phyloP scores from a whole-genome alignment of 1,140 invertebrate species.

The Pentalonia nigronervosa region DNA sequence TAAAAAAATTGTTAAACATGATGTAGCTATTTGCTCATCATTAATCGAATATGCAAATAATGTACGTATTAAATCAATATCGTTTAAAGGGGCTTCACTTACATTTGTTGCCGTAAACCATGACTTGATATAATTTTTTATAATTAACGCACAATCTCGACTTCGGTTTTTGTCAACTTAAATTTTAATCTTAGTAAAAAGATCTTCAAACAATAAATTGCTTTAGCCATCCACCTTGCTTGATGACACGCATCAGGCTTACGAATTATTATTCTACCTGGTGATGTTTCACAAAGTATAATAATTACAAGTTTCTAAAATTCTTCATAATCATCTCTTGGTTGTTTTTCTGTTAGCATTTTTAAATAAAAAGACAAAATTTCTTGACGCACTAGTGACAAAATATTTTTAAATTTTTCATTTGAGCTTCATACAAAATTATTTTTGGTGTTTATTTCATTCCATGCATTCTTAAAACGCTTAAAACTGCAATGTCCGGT shows the following conservation, averaged over 20 bases:
- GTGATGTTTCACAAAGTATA: slow-evolving; percentile 52
- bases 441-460: not conserved
- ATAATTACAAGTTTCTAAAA: slow-evolving; percentile 31
- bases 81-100: slow-evolving; percentile 57
- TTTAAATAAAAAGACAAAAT: not conserved
- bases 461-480: not conserved
- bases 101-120: slow-evolving; percentile 58
- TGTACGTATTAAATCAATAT: slow-evolving; percentile 58
- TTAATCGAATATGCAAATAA: slow-evolving; percentile 55
- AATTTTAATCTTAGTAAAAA: slow-evolving; percentile 58
- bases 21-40: slow-evolving; percentile 36
- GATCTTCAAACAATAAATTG: slow-evolving; percentile 59
- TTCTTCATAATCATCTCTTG: slow-evolving; percentile 41
- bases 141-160: slow-evolving; percentile 58
- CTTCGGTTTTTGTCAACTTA: slow-evolving; percentile 6
- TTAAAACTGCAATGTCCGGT: slow-evolving; percentile 2
- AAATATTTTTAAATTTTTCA: not conserved
- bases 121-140: slow-evolving; percentile 51
- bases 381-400: not conserved
- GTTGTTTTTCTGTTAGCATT: slow-evolving; percentile 21
- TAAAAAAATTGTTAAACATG: slow-evolving; percentile 59
- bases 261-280: not conserved
- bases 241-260: slow-evolving; percentile 59
- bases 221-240: slow-evolving; percentile 61
- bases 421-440: not conserved